Percentiles rank a stretch among this genome's conserved stretches.
These are phyloP conservation scores for Napeogenes inachia DNA, from an alignment of 2,888 invertebrate species.

Conservation along the genomic window DNA sequence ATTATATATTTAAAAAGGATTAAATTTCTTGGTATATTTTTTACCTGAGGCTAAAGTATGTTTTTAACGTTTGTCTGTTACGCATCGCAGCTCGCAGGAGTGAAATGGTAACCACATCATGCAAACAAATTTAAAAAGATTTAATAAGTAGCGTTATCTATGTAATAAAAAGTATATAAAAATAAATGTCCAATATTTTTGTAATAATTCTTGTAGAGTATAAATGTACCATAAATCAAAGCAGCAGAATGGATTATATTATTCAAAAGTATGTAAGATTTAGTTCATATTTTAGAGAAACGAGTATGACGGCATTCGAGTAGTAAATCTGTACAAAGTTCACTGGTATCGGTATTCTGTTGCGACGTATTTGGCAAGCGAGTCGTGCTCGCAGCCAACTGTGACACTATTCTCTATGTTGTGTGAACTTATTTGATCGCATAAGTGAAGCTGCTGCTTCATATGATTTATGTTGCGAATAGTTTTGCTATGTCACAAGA, in stretches of 20 bases:
- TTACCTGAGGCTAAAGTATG: constrained; percentile 1
- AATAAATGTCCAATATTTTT: neutral
- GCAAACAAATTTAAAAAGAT: constrained; percentile 4
- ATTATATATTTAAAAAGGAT: constrained; percentile 27
- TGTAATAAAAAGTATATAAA: neutral
- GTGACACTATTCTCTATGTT: constrained; percentile 52
- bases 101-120: neutral
- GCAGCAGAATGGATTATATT: constrained; percentile 3
- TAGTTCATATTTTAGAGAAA: constrained; percentile 9
- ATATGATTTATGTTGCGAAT: constrained; percentile 30
- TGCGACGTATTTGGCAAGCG: constrained; percentile 72
- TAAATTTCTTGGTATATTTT: constrained; percentile 7
- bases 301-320: constrained; percentile 15
- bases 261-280: constrained; percentile 6
- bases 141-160: neutral
- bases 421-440: constrained; percentile 33
- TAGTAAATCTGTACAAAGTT: constrained; percentile 26
- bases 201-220: neutral
- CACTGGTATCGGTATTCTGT: constrained; percentile 45
- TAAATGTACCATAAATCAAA: neutral
- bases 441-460: constrained; percentile 33
- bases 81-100: constrained; percentile 1
- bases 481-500: constrained; percentile 5
- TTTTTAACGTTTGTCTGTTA: constrained; percentile 6
- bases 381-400: constrained; percentile 54